Evolutionary conservation across 2,797 vertebrate species (phyloP).

Genomic region (Sebastes variabilis): DNA sequence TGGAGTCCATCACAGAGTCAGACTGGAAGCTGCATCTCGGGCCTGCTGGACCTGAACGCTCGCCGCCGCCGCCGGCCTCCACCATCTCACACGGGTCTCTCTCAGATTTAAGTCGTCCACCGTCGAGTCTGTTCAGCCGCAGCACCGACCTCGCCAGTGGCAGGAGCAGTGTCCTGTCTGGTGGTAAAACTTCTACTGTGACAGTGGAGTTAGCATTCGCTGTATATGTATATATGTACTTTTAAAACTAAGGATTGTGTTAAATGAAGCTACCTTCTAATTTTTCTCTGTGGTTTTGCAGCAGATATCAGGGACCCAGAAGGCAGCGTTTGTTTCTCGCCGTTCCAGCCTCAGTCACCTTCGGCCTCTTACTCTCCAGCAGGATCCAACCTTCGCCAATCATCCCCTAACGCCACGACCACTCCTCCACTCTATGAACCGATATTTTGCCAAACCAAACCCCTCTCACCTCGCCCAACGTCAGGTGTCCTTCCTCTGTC

Average conservation of each 20-base stretch:
- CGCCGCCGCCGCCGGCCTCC: background rate
- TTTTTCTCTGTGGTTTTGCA: constrained; percentile 28
- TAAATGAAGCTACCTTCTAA: background rate
- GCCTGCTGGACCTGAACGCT: background rate
- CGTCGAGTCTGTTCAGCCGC: constrained; percentile 63
- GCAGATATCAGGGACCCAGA: constrained; percentile 26
- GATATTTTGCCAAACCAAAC: background rate
- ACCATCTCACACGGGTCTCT: constrained; percentile 31
- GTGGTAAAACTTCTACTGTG: constrained; percentile 28
- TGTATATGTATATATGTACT: background rate
- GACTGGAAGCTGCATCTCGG: background rate
- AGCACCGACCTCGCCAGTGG: constrained; percentile 57
- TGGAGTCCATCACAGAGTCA: background rate
- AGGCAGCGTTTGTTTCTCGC: constrained; percentile 32
- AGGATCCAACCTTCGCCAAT: background rate
- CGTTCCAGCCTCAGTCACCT: constrained; percentile 16
- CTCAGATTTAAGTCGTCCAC: constrained; percentile 51
- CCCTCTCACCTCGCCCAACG: background rate
- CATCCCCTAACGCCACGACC: background rate
- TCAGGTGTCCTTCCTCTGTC: background rate
- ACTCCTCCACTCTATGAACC: background rate
- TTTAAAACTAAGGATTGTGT: background rate
- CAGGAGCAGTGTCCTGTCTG: constrained; percentile 52
- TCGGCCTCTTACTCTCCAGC: background rate
- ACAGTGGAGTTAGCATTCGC: background rate